Evolutionary conservation across 2,797 vertebrate genomes (phyloP), one percentile per base, ranked within the genome.

Genomic region (Tapirus indicus): DNA sequence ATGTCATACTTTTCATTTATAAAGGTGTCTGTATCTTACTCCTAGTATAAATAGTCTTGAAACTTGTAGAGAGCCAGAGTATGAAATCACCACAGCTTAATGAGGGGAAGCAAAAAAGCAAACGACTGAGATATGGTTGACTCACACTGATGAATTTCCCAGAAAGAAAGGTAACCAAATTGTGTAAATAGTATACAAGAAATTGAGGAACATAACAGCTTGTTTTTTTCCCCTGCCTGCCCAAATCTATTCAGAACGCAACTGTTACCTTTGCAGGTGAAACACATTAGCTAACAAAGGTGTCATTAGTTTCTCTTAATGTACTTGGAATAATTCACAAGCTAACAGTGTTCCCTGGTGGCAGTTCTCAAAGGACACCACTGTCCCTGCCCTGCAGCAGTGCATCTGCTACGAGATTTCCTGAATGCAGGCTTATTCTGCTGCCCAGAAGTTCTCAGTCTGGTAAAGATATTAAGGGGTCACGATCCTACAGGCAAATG

Each of bases 261-360:
- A 86, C 14, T 16, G 38, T 72, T 54, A 97, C 89, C 85, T 88
- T 95, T 38, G 17, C 96, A 92, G 96, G 94, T 75, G 93, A 97
- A 97, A 96, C 32, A 27, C 54, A 91, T 93, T 98, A 98, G 88
- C 95, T 97, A 97, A 97, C 71, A 72, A 98, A 98, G 95, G 95
- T 68, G 94, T 86, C 96, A 97, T 91, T 94, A 91, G 54, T 56
- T 96, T 96, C 96, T 97, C 86, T 96, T 95, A 90, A 74, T 44
- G 60, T 41, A 77, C 80, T 83, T 44, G 79, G 94, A 98, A 97
- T 97, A 98, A 98, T 97, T 98, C 86, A 78, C 54, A 91, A 69
- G 60, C 78, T 95, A 86, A 88, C 54, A 96, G 94, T 25, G 14
- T 77, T 97, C 58, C 49, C 92, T 64, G 23, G 90, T 41, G 95